A percentile compares a stretch with the other conserved stretches of the same genome.
phyloP scores from a whole-genome alignment of 2,797 vertebrate genomes.

The Cryptoprocta ferox region DNA sequence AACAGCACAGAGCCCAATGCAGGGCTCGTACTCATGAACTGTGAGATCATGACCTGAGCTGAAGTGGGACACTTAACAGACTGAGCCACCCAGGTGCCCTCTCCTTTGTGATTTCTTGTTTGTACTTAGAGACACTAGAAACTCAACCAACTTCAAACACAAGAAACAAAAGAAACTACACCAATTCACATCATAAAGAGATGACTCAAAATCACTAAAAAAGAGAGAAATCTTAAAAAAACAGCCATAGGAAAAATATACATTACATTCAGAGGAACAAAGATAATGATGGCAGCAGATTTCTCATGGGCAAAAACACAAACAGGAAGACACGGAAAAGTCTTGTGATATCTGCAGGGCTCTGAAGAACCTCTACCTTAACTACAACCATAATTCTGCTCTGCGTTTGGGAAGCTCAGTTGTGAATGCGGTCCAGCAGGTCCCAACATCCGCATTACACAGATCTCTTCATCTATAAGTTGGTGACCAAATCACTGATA shows the following conservation, averaged over 20 bases:
- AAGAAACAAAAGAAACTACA: background rate
- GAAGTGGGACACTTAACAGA: too few relatives aligned
- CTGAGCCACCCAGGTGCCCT: too few relatives aligned
- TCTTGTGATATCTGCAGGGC: background rate
- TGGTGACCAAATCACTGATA: background rate
- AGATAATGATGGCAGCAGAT: background rate
- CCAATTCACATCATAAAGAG: background rate
- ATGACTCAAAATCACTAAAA: background rate
- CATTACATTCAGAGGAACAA: background rate
- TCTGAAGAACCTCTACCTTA: background rate
- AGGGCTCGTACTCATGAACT: too few relatives aligned
- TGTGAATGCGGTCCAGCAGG: background rate
- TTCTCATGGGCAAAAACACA: background rate
- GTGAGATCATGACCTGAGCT: too few relatives aligned
- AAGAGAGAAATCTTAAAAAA: slow-evolving; percentile 4
- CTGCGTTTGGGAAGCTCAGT: background rate
- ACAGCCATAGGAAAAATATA: background rate
- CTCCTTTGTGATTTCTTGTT: background rate
- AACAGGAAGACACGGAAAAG: background rate
- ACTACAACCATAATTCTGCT: background rate
- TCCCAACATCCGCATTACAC: background rate
- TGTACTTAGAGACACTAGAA: background rate
- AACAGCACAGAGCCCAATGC: too few relatives aligned
- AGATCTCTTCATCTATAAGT: background rate
- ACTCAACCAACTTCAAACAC: background rate